Base-by-base conservation (phyloP, 1,140 invertebrate species). In the Maconellicoccus hirsutus region DNA sequence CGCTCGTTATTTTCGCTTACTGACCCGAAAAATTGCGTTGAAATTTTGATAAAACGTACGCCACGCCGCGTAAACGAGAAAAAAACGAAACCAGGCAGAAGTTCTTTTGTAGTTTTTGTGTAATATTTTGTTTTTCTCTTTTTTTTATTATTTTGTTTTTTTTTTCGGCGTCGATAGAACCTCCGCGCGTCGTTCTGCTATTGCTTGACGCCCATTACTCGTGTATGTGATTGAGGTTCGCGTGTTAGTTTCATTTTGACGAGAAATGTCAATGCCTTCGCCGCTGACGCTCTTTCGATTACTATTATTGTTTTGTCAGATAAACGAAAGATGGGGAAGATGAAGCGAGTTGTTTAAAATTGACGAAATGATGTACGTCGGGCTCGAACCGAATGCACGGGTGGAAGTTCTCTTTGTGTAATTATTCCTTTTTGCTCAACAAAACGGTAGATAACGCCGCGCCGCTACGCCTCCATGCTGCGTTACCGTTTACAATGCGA, bases 1-100 rank as follows among this genome's bases (percentile, higher is more conserved):
- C 21, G 25, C 61, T 66, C 61, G 61, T 66, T 66, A 66, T 66
- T 66, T 66, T 66, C 61, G 61, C 25, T 66, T 66, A 66, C 61
- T 66, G 61, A 66, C 61, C 61, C 61, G 61, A 66, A 66, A 66
- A 66, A 26, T 66, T 23, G 10, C 10, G 19, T 12, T 1, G 25
- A 66, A 66, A 26, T 66, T 66, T 66, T 25, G 61, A 66, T 66
- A 66, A 66, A 66, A 66, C 25, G 6, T 52, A 52, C 42, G 16
- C 42, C 42, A 14, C 42, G 25, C 19, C 6, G 19, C 19, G 25
- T 25, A 66, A 66, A 66, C 61, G 61, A 66, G 61, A 66, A 66
- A 66, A 26, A 66, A 66, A 66, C 21, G 19, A 66, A 66, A 25
- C 61, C 61, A 66, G 61, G 61, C 61, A 66, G 61, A 66, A 66